These are phyloP conservation scores for Sericinus montela DNA, from an alignment of 2,888 invertebrate species.

Conservation along the genomic window DNA sequence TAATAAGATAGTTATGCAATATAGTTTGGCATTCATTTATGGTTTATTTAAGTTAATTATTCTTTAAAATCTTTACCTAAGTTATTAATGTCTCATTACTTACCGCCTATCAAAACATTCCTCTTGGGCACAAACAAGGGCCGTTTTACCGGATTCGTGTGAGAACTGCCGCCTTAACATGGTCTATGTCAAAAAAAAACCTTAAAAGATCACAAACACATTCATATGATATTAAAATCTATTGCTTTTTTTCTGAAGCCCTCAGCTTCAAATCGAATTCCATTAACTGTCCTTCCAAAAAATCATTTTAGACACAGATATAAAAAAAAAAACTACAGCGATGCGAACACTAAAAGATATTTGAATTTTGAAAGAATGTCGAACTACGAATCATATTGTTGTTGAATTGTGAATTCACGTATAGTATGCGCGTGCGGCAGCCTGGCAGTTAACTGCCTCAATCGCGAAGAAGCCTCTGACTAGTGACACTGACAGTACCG, in stretches of 20 bases:
- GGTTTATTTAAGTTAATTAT: too few species aligned
- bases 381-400: not conserved
- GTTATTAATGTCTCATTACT: conserved; percentile 20
- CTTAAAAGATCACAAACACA: not conserved
- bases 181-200: conserved; percentile 2
- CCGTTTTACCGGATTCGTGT: conserved; percentile 67
- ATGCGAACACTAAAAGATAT: not conserved
- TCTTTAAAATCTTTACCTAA: too few species aligned
- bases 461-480: conserved; percentile 44
- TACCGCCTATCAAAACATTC: conserved; percentile 66
- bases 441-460: conserved; percentile 35
- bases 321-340: not conserved
- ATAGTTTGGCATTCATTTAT: too few species aligned
- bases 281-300: not conserved
- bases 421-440: conserved; percentile 40
- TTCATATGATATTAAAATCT: conserved; percentile 3
- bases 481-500: conserved; percentile 46
- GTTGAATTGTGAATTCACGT: conserved; percentile 12
- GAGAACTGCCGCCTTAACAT: conserved; percentile 68
- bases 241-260: not conserved
- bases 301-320: not conserved
- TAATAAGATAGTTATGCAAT: too few species aligned
- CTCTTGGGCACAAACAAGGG: conserved; percentile 55
- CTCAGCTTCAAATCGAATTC: not conserved
- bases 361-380: not conserved